Evolutionary conservation across 2,888 invertebrate species (phyloP), one percentile per base, ranked within the genome.

Genomic region (Anagyrus pseudococci): DNA sequence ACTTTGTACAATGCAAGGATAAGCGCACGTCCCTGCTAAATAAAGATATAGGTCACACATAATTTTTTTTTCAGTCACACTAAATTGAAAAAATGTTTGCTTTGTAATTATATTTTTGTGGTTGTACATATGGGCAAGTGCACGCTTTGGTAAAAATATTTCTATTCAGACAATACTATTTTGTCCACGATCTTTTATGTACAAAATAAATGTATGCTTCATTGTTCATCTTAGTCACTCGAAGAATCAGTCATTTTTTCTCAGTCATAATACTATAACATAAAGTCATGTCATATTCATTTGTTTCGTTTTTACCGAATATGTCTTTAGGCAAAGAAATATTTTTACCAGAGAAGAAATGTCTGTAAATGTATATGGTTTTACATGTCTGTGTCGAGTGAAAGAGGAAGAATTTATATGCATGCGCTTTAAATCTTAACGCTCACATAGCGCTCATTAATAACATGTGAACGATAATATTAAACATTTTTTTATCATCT

Each of bases 1-100:
- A 60, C 48, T 71, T 67, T 67, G 67, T 69, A 68, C 67, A 63
- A 49, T 66, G 61, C 58, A 64, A 68, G 64, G 65, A n/a, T n/a
- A n/a, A n/a, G 62, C 64, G 64, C 57, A 52, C 43, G 40, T 60
- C 56, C n/a, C 49, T 55, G 22, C 29, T 10, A 29, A 49, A 54
- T 67, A 33, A 10, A 58, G 44, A 59, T 37, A 56, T 37, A 56
- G 10, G 37, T 63, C 62, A 63, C 20, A 53, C 63, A 25, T 19
- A n/a, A 41, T 10, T 46, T 22, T 54, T 56, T 62, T 37, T 46
- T 55, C 58, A 63, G 55, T 52, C 63, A 50, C 47, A 49, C 60
- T 4, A 52, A 59, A 46, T 48, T 44, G 4, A 29, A 29, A 29
- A 29, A 4, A 29, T 29, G 43, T 46, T 33, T 26, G 17, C n/a